phyloP scores from a whole-genome alignment of 2,888 invertebrate genomes.

The Thecocarcelia acutangulata region DNA sequence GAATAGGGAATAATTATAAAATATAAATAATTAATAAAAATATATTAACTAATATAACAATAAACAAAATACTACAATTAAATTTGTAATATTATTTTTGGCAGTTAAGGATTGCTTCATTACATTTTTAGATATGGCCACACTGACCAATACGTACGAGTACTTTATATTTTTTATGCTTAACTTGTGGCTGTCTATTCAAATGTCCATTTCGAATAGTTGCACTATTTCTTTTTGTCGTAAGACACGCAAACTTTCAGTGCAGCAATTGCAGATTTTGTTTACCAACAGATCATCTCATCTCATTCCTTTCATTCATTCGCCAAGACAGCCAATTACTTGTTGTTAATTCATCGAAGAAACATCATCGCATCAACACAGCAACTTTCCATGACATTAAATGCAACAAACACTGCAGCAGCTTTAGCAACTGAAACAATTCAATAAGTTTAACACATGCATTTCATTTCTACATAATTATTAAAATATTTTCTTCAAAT shows the following conservation, averaged over 20 bases:
- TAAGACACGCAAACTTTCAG: slow-evolving; percentile 55
- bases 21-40: too few species aligned
- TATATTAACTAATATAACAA: too few species aligned
- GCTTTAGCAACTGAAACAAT: neutral
- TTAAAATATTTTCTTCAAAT: neutral
- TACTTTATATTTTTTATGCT: slow-evolving; percentile 2
- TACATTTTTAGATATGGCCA: too few species aligned
- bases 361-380: slow-evolving; percentile 18
- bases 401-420: slow-evolving; percentile 2
- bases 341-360: slow-evolving; percentile 19
- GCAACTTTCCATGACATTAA: slow-evolving; percentile 33
- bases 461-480: neutral
- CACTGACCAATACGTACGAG: too few species aligned
- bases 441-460: slow-evolving; percentile 6
- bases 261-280: neutral
- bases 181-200: slow-evolving; percentile 53
- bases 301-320: slow-evolving; percentile 35
- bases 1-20: too few species aligned
- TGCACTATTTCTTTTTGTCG: slow-evolving; percentile 25
- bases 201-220: slow-evolving; percentile 61
- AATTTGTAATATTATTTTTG: too few species aligned
- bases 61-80: too few species aligned
- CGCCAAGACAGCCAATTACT: neutral
- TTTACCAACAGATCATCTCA: slow-evolving; percentile 41
- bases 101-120: too few species aligned